A percentile compares a stretch with the other conserved stretches of the same genome.
Evolutionary conservation across 2,113 vertebrate genomes (phyloP).

Genomic region (Vulpes lagopus): DNA sequence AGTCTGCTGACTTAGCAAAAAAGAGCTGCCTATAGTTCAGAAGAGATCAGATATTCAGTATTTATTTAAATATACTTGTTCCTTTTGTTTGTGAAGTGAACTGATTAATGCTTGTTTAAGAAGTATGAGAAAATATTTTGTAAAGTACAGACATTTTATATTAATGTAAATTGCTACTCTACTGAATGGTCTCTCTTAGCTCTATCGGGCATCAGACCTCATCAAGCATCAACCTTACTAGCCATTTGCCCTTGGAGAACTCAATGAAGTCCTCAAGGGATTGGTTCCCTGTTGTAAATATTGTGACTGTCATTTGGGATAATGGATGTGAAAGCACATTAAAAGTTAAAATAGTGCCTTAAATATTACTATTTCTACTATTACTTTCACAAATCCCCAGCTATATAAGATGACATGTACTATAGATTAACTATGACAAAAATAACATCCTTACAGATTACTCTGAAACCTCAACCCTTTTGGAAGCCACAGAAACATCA

Average conservation of each 20-base stretch:
- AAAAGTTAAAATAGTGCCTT: not conserved
- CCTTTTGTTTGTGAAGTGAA: not conserved
- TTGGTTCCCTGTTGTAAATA: not conserved
- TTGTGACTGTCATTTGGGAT: not conserved
- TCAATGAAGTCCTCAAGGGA: not conserved
- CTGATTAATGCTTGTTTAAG: not conserved
- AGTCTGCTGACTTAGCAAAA: not conserved
- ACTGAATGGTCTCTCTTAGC: not conserved
- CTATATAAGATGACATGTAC: not conserved
- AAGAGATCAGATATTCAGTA: not conserved
- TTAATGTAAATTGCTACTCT: not conserved
- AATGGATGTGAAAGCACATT: not conserved
- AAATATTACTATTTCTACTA: not conserved
- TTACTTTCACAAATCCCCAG: not conserved
- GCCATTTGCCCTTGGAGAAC: not conserved
- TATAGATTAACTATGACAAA: not conserved
- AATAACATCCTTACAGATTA: not conserved
- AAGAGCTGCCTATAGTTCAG: not conserved
- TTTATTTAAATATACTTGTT: not conserved
- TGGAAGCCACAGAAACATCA: not conserved
- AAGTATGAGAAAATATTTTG: not conserved
- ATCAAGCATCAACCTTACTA: not conserved
- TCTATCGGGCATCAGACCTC: no score
- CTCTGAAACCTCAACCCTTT: not conserved
- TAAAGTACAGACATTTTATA: not conserved